Base-by-base conservation (phyloP, 1,140 invertebrate species). In the Diachasmimorpha longicaudata region DNA sequence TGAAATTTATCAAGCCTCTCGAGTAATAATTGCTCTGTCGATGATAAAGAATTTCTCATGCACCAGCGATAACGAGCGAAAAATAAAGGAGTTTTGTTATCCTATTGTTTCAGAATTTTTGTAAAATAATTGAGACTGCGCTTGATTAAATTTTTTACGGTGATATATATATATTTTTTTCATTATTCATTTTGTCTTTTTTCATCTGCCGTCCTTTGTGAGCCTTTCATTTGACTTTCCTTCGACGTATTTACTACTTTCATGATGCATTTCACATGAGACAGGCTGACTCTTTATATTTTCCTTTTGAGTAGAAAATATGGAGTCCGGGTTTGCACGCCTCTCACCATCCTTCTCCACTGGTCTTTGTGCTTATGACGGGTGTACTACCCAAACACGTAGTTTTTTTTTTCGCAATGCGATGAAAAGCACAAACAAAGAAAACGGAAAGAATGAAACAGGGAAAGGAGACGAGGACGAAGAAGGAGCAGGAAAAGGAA, bases 371-470 rank as follows among this genome's bases (percentile, higher is more conserved):
- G 58, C 23, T 63, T 13, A 11, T 19, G 58, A 63, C 58, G 23
- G 58, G 58, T 63, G 14, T 16, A 19, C 14, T 9, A 9, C 23
- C 23, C 23, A 9, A 25, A 63, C 58, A 13, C 23, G 58, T 63
- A 63, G 21, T 63, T 63, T 68, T 31, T 63, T 63, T 68, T 31
- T 16, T 5, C 66, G 39, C 66, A 52, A 31, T 36, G 58, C 52
- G 23, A 76, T 71, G n/a, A 76, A 70, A 71, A 71, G 37, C 19
- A 42, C 48, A 75, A 75, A 75, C 55, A 71, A 70, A 46, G 55
- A 58, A 75, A 68, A 70, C 48, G 39, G 55, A 19, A 71, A 76
- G 52, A 76, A 76, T 71, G 74, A 75, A 31, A 63, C 39, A 58
- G 31, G n/a, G 42, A 67, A 55, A 67, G 42, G 42, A 44, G 16